Percentiles rank a stretch among this genome's conserved stretches.
These are phyloP conservation scores for Pseudotriccus pelzelni DNA, from an alignment of 2,797 vertebrate species.

Conservation along the genomic window DNA sequence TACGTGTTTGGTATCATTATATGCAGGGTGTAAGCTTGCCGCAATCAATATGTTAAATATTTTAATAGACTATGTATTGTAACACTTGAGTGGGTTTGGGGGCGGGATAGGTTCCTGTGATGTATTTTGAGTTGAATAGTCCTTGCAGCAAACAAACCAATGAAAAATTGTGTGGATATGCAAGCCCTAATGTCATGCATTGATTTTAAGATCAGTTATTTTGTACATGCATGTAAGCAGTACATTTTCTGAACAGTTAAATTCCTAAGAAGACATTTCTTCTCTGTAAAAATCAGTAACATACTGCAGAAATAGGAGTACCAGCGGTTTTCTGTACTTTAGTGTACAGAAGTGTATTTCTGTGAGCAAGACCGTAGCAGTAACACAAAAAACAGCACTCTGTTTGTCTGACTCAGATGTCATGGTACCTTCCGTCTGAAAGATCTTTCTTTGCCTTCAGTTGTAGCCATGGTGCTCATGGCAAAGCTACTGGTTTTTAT, in stretches of 20 bases:
- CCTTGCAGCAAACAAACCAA: background rate
- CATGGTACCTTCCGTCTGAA: background rate
- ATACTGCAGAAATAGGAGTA: background rate
- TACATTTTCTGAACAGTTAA: background rate
- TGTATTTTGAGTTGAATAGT: background rate
- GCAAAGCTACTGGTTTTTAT: background rate
- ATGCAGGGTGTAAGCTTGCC: background rate
- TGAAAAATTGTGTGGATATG: background rate
- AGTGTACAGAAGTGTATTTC: background rate
- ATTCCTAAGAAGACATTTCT: background rate
- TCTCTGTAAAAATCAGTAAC: background rate
- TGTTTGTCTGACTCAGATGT: background rate
- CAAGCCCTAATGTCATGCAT: background rate
- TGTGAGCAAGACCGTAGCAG: background rate
- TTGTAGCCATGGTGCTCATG: background rate
- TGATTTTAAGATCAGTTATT: background rate
- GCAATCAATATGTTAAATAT: background rate
- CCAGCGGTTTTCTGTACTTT: background rate
- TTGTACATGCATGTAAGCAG: background rate
- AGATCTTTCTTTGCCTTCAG: background rate
- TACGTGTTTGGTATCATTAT: background rate
- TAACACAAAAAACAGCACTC: background rate
- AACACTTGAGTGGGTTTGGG: accelerated
- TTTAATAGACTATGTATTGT: background rate
- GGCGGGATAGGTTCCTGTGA: background rate